Conservation (phyloP, 2,888 invertebrate genomes). For the Sycophila texana region DNA sequence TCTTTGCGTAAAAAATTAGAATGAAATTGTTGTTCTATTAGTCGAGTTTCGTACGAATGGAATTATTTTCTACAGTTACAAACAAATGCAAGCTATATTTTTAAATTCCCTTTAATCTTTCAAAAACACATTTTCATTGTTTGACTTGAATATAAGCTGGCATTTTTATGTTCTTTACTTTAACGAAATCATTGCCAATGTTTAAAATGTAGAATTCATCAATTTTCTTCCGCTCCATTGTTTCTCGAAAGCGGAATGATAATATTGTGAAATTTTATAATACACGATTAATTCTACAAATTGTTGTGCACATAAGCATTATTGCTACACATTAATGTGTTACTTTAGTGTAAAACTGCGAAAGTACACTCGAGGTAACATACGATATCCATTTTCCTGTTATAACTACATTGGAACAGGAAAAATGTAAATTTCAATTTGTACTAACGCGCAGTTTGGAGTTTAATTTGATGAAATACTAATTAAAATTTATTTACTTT, state of each 20-base stretch:
- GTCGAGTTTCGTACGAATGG: neutral
- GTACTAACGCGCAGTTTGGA: neutral
- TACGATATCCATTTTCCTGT: neutral
- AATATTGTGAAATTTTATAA: too few relatives aligned
- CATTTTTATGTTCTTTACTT: too few relatives aligned
- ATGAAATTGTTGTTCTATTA: too few relatives aligned
- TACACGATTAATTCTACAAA: too few relatives aligned
- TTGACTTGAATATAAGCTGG: neutral
- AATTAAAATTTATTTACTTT: conserved; percentile 6
- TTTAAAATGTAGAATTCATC: too few relatives aligned
- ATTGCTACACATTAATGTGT: too few relatives aligned
- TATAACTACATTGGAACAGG: conserved; percentile 3
- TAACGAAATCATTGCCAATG: too few relatives aligned
- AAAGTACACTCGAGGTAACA: neutral
- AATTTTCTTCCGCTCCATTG: too few relatives aligned
- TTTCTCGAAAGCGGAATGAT: too few relatives aligned
- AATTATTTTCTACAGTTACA: conserved; percentile 13
- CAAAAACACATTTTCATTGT: neutral
- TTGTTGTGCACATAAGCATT: too few relatives aligned
- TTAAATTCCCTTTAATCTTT: neutral
- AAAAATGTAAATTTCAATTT: neutral
- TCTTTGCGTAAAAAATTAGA: too few relatives aligned
- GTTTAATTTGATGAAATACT: neutral
- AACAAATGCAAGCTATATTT: neutral
- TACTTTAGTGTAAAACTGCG: too few relatives aligned